A percentile compares a stretch with the other conserved stretches of the same genome.
Evolutionary conservation across 2,888 invertebrate species (phyloP).

Genomic region (Leistus spinibarbis): DNA sequence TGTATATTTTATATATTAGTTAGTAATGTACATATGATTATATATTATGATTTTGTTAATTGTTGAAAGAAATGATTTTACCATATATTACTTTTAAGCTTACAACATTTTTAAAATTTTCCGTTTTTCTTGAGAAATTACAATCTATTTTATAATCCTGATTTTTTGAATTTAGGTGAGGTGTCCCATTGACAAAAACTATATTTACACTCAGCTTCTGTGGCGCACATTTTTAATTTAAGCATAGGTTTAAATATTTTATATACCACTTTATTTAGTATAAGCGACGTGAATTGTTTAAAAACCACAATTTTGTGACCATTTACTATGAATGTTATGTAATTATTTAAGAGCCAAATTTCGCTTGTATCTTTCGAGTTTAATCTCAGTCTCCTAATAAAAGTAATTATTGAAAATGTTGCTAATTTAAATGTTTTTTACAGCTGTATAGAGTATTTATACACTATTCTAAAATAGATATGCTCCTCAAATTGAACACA

Average conservation of each 20-base stretch:
- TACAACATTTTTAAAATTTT: background rate
- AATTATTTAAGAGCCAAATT: background rate
- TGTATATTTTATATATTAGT: slow-evolving; percentile 26
- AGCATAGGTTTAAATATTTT: slow-evolving; percentile 6
- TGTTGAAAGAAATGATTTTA: slow-evolving; percentile 18
- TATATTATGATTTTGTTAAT: slow-evolving; percentile 26
- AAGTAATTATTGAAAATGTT: background rate
- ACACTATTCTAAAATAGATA: too few relatives aligned
- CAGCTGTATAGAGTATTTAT: background rate
- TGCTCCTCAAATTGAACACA: too few relatives aligned
- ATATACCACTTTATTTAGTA: slow-evolving; percentile 34
- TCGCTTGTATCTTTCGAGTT: background rate
- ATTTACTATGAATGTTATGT: slow-evolving; percentile 27
- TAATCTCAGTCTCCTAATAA: background rate
- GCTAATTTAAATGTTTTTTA: background rate
- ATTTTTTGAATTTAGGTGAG: slow-evolving; percentile 17
- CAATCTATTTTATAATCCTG: background rate
- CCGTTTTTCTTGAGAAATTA: background rate
- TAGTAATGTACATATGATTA: slow-evolving; percentile 23
- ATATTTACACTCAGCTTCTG: slow-evolving; percentile 33
- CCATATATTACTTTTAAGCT: slow-evolving; percentile 10
- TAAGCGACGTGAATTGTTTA: slow-evolving; percentile 29
- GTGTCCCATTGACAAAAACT: slow-evolving; percentile 6
- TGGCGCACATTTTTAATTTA: slow-evolving; percentile 24
- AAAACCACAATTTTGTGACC: slow-evolving; percentile 29